Evolutionary conservation across 2,113 vertebrate species (phyloP), one percentile per base, ranked within the genome.

Genomic region (Procavia capensis): DNA sequence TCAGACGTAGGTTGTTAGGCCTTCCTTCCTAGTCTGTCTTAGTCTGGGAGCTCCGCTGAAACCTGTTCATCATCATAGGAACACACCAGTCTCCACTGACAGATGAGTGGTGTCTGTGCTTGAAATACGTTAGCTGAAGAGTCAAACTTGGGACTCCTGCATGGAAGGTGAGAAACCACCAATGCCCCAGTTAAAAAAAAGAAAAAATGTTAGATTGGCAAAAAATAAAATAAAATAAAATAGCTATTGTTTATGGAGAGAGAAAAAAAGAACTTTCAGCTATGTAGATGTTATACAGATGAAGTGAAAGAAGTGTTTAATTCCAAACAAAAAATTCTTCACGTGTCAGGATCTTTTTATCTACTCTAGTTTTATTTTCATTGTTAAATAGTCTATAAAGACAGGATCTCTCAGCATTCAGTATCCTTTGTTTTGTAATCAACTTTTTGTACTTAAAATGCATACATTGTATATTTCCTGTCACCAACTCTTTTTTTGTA

Each of bases 321-420:
- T 86, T 92, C 9, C 39, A 90, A 92, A 68, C 22, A 84, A 93
- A 95, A 84, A 50, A 5, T 61, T 91, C 45, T 29, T 94, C 31
- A 25, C 72, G 25, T 11, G 2, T 94, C 41, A 89, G 27, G n/a
- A 64, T 94, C 63, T 79, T 87, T 79, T 64, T 66, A 68, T 64
- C n/a, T 79, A 74, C 9, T 82, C 29, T 3, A 68, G 24, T 50
- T 68, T 20, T 80, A 45, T 61, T 75, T 68, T 22, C 57, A 47
- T 61, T 63, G 19, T 20, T 9, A 61, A 45, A 72, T 84, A 95
- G 41, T 47, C 45, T 89, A 39, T 72, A 79, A 39, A 74, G 91
- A 84, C 22, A 82, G 29, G 17, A 80, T 57, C 5, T 10, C 74
- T 96, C 36, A 31, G 70, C 79, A 22, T 79, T 96, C 43, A 25